Base-by-base conservation (phyloP, 1,140 invertebrate genomes). In the Tribolium madens region DNA sequence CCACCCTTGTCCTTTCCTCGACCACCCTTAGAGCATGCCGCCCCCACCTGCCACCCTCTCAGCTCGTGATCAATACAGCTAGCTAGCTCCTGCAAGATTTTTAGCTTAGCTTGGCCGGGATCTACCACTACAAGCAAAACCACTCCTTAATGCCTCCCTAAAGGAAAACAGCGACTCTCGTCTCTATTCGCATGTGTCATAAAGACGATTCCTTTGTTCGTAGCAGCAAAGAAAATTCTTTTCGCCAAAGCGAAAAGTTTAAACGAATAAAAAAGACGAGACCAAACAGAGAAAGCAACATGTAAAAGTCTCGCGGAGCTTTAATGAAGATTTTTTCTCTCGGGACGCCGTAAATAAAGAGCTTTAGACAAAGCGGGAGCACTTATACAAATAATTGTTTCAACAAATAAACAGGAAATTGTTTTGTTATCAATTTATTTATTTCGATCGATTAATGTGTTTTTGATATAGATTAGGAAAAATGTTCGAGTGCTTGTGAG, bases 1-100 rank as follows among this genome's bases (percentile, higher is more conserved):
- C 81, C 82, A 83, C 83, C 83, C 83, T 83, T 84, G 83, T 84
- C 83, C 82, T 84, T 83, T 83, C 81, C 81, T 84, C 82, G 79
- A 81, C 83, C 80, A 82, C 83, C 83, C 83, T 84, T 84, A 84
- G 83, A 82, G 78, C 79, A 76, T 76, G 70, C 71, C 76, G 60
- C 75, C 76, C 47, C 76, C 76, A 76, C 75, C 75, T 53, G 68
- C 81, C 76, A 80, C 83, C 80, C 81, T 76, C 73, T 78, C 57
- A 70, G 60, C 57, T 75, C 73, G 68, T 83, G 83, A 84, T 84
- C 83, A 84, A 84, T 84, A 84, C 83, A 84, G 83, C 83, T 84
- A 83, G 81, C 81, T 81, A 81, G 82, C 80, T 83, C 80, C 83
- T 84, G 82, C 83, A 84, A 83, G 83, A 84, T 81, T 82, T 83